These are phyloP conservation scores for Meriones psammophilus DNA, from an alignment of 2,797 vertebrate species.

Conservation along the genomic window DNA sequence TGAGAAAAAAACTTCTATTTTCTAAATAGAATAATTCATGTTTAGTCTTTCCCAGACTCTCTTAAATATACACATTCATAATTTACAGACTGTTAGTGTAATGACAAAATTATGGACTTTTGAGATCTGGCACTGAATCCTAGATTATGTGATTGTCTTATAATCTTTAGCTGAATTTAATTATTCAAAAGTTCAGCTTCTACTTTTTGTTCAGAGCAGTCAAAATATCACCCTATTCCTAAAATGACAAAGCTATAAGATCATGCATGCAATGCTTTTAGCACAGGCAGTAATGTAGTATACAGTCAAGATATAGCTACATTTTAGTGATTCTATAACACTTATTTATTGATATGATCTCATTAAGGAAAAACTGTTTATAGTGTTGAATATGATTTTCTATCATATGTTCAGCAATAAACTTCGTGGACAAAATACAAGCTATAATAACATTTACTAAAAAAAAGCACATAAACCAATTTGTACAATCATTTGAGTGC, in stretches of 20 bases:
- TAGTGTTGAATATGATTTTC: slow-evolving; percentile 27
- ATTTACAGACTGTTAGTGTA: neutral
- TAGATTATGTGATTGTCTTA: neutral
- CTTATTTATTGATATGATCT: slow-evolving; percentile 35
- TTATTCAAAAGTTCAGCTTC: neutral
- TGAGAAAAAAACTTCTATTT: slow-evolving; percentile 68
- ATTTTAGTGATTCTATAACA: slow-evolving; percentile 52
- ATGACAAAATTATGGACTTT: slow-evolving; percentile 43
- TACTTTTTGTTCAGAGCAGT: neutral
- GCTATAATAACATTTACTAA: slow-evolving; percentile 33
- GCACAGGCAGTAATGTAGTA: neutral
- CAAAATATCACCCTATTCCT: neutral
- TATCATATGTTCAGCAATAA: slow-evolving; percentile 30
- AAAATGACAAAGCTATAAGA: slow-evolving; percentile 40
- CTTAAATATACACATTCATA: neutral
- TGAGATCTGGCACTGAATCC: slow-evolving; percentile 9
- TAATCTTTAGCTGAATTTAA: neutral
- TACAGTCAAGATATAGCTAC: neutral
- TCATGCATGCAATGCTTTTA: neutral
- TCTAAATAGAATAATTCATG: slow-evolving; percentile 11
- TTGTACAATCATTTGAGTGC: neutral
- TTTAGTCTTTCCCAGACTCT: neutral
- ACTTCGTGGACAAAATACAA: slow-evolving; percentile 44
- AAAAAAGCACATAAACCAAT: slow-evolving; percentile 13
- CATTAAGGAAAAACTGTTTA: slow-evolving; percentile 30